A percentile compares a stretch with the other conserved stretches of the same genome.
These are phyloP conservation scores for Macrobrachium nipponense DNA, from an alignment of 1,140 invertebrate species.

Conservation along the genomic window DNA sequence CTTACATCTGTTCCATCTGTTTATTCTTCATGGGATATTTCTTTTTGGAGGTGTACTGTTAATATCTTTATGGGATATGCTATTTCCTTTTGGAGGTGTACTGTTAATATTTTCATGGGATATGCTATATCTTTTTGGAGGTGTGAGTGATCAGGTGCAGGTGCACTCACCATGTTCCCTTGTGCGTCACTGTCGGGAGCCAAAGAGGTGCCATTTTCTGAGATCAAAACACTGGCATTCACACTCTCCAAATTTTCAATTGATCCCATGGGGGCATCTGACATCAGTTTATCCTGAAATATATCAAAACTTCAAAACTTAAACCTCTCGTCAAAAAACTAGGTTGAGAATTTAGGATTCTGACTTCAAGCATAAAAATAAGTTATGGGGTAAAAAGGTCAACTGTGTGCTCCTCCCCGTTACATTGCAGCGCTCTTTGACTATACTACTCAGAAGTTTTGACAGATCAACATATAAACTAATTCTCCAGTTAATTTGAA, in stretches of 20 bases:
- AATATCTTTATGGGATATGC: too few species aligned
- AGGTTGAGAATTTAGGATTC: neutral
- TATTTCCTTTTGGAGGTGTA: too few species aligned
- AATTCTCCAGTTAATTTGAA: too few species aligned
- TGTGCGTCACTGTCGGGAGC: conserved; percentile 23
- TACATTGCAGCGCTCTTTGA: too few species aligned
- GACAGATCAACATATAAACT: too few species aligned
- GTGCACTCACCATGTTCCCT: conserved; percentile 53
- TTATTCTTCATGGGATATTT: too few species aligned
- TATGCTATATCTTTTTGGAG: neutral
- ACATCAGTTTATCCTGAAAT: conserved; percentile 61
- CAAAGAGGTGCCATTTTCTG: conserved; percentile 46
- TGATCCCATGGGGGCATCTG: conserved; percentile 58
- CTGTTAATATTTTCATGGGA: neutral
- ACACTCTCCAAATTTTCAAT: conserved; percentile 45
- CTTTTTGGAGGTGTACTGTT: too few species aligned
- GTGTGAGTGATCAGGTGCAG: conserved; percentile 12
- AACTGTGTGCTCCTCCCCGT: neutral
- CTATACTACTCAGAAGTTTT: too few species aligned
- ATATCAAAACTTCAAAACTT: conserved; percentile 47
- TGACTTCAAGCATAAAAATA: neutral
- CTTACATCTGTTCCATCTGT: too few species aligned
- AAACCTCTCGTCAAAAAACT: conserved; percentile 25
- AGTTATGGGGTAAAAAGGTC: neutral
- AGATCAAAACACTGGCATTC: conserved; percentile 49